Evolutionary conservation across 2,113 vertebrate genomes (phyloP), one percentile per base, ranked within the genome.

Genomic region (Solea senegalensis): DNA sequence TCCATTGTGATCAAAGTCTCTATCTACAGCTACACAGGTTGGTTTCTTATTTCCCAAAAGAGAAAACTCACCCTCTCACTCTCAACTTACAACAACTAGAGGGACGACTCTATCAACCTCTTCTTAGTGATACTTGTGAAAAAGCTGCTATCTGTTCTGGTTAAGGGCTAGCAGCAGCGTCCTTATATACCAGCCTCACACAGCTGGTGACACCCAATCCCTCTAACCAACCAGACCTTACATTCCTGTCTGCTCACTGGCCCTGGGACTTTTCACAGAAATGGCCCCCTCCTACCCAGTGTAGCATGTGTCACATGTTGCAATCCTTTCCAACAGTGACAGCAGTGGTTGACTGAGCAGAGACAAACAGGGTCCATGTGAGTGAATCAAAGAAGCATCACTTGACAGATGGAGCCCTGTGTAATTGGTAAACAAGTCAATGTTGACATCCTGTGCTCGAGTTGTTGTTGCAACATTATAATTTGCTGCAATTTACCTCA

Each of bases 131-230:
- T 15, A 39, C 79, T 21, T 26, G 15, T 61, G 44, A 74, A 16
- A 77, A 74, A 46, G 76, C 73, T 68, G 74, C 28, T 68, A 76
- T 90, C 77, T 85, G 78, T 87, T 88, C 91, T 93, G 90, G 67
- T 61, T 46, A 58, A 69, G 51, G 43, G 64, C 79, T 69, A 73
- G 65, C 43, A 41, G 78, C 84, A 59, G 75, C 21, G 74, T 61
- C 78, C 70, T 94, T 93, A 13, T 94, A 94, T 94, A 94, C 41
- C 43, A 46, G 57, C 77, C 82, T 73, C 83, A 68, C 73, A 74
- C 81, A 86, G 87, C 82, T 80, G 56, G 75, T 80, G 93, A 92
- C 88, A 92, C 69, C 69, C 9, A 84, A 92, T 86, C 76, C 78
- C 44, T 53, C 50, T 45, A 68, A 74, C 88, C 88, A 82, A 85